Evolutionary conservation across 2,113 vertebrate species (phyloP), one percentile per base, ranked within the genome.

Genomic region (Salvelinus namaycush): DNA sequence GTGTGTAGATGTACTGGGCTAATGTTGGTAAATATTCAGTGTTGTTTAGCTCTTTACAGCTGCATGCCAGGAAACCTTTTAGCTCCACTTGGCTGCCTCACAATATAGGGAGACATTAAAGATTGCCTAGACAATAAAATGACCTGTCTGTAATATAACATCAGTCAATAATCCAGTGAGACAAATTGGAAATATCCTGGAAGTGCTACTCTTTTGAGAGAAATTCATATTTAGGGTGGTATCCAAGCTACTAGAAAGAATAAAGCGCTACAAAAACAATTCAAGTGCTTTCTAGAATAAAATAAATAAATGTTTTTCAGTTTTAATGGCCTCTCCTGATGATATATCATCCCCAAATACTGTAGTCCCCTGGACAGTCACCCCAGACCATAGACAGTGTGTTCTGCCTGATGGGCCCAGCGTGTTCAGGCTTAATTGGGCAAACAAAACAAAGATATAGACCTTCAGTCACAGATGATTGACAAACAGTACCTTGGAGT

Each of bases 41-140:
- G 74, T 62, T 84, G 72, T 85, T 85, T 81, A 74, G 82, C 80
- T 83, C 79, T 75, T 73, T 88, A 83, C 82, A 81, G 87, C 86
- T 92, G 86, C 39, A 44, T 44, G 39, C 90, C 92, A 93, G 88
- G 77, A 83, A 92, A 84, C 82, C 90, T 92, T 91, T 92, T 87
- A 90, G 89, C 87, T 86, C 72, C 74, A 86, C 76, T 88, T 44
- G 76, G 83, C 77, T 79, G 86, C 86, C 82, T 81, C 27, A 24
- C 78, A 83, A 68, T 29, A 34, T 29, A 34, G 16, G 12, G 16
- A 26, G 4, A 34, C 67, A 4, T 68, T 20, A 34, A 3, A 29
- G 29, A 13, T 54, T 54, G 34, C 3, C 59, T 27, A 48, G 34
- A n/a, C 74, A 54, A 65, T 75, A 70, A 79, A 62, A 75, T 67